Conservation (phyloP, 2,113 vertebrate genomes). For the Pollachius pollachius region DNA sequence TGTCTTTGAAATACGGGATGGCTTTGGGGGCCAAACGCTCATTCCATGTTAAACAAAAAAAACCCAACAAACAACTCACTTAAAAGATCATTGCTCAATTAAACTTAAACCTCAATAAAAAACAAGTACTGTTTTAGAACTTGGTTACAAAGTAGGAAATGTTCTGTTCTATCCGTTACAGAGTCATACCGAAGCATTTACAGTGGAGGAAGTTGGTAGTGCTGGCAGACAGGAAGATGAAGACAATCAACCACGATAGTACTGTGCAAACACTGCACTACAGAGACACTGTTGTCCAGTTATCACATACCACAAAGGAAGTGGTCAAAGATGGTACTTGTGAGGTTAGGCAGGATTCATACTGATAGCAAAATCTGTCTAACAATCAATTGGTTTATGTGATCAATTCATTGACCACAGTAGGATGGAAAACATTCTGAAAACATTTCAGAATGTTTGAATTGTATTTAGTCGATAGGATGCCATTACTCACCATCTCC, state of each 20-base stretch:
- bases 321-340: too few relatives aligned
- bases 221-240: neutral
- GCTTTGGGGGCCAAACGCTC: slow-evolving; percentile 11
- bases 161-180: neutral
- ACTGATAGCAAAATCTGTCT: too few relatives aligned
- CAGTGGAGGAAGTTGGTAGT: slow-evolving; percentile 1
- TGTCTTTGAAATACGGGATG: slow-evolving; percentile 23
- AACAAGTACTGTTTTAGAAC: slow-evolving; percentile 1
- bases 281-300: slow-evolving; percentile 4
- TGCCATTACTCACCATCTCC: slow-evolving; percentile 88
- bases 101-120: too few relatives aligned
- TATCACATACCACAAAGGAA: too few relatives aligned
- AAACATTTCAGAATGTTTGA: neutral
- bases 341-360: too few relatives aligned
- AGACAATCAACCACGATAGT: slow-evolving; percentile 22
- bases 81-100: too few relatives aligned
- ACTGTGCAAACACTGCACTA: slow-evolving; percentile 20
- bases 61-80: too few relatives aligned
- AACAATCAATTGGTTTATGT: too few relatives aligned
- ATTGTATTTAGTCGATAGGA: neutral
- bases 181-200: neutral
- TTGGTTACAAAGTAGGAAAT: slow-evolving; percentile 5
- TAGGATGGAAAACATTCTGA: too few relatives aligned
- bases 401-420: too few relatives aligned
- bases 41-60: too few relatives aligned